These are phyloP conservation scores for Dryococelus australis DNA, from an alignment of 2,888 invertebrate genomes.

Conservation along the genomic window DNA sequence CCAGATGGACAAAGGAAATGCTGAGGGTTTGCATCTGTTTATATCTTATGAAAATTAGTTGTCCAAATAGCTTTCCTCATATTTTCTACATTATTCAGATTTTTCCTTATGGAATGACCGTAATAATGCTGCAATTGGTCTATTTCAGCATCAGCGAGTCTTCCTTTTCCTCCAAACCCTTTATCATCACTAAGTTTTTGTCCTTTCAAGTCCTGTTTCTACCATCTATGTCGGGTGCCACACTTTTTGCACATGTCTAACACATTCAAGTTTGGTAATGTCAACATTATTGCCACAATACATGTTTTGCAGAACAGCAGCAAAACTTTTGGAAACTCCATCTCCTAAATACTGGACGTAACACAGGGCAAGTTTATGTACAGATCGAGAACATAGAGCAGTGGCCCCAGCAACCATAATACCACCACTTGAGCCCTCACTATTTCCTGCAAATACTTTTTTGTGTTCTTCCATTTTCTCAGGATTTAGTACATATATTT, in stretches of 20 bases:
- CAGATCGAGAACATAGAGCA: background rate
- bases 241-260: constrained; percentile 37
- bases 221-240: constrained; percentile 34
- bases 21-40: constrained; percentile 40
- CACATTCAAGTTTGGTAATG: constrained; percentile 37
- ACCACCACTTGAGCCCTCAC: constrained; percentile 42
- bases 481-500: background rate
- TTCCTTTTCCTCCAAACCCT: constrained; percentile 31
- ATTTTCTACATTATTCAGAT: too few species aligned
- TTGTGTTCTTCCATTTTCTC: too few species aligned
- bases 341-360: constrained; percentile 18
- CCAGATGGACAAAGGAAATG: constrained; percentile 42
- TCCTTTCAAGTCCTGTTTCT: constrained; percentile 34
- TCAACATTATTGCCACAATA: background rate
- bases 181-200: constrained; percentile 40
- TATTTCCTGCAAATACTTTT: constrained; percentile 41
- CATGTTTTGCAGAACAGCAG: background rate
- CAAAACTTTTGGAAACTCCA: background rate
- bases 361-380: background rate
- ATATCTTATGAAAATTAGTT: constrained; percentile 41
- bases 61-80: constrained; percentile 44
- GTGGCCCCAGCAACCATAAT: constrained; percentile 45
- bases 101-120: constrained; percentile 40
- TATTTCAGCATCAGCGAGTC: constrained; percentile 34
- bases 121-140: constrained; percentile 39